Evolutionary conservation across 2,797 vertebrate genomes (phyloP), one percentile per base, ranked within the genome.

Genomic region (Taenioides sp.): DNA sequence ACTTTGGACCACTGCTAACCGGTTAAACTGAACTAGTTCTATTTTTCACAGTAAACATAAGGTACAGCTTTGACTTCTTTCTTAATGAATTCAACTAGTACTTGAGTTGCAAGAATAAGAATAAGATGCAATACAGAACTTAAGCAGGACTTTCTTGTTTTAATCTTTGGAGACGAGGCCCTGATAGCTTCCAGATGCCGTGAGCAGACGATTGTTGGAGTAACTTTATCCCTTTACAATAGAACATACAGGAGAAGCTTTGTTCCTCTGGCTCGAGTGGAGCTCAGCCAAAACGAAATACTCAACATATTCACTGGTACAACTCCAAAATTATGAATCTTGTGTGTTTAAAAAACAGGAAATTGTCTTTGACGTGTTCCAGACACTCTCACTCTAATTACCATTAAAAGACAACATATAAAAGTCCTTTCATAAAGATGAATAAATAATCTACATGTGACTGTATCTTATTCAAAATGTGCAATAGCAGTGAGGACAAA

Each of bases 101-200:
- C 18, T 14, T 43, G 16, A 47, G 43, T 16, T 47, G 43, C 14
- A 47, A 47, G 43, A 47, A 47, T 50, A 47, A 47, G 14, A 16
- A 47, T 50, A 18, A 18, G 7, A 57, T 12, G 58, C 12, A 7
- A 4, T 23, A n/a, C 10, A 18, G 7, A 59, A 67, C 27, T 23
- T 20, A 61, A 68, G 43, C 54, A 43, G 5, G 31, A 68, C 70
- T 40, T 67, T n/a, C 31, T 54, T 7, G 60, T n/a, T 71, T 58
- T 25, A 10, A 22, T 60, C 25, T 67, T 57, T 72, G 61, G 34
- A 49, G 70, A 61, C 4, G 27, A 27, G 43, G 58, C 14, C 20
- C 28, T 68, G 77, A 85, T 78, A 49, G 31, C 34, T 78, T 87
- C 83, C 86, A 85, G 78, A 86, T 86, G 81, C 68, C 63, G 64